Conservation (phyloP, 2,888 invertebrate species). For the Rhodophaea formosa region DNA sequence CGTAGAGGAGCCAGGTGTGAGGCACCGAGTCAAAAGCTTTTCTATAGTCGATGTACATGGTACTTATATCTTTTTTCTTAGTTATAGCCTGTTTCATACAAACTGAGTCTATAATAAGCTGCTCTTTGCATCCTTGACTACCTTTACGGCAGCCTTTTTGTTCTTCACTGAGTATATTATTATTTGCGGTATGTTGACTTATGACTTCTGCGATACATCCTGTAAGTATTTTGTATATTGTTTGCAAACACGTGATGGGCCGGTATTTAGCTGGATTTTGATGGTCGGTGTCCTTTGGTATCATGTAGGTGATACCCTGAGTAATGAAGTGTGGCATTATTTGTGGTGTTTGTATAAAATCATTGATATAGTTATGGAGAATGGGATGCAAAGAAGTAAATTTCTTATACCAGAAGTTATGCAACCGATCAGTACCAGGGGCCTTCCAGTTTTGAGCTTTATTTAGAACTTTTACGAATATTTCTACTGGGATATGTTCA, state of each 20-base stretch:
- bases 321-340: constrained; percentile 23
- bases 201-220: no score
- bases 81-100: constrained; percentile 17
- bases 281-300: constrained; percentile 15
- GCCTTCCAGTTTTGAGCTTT: not conserved
- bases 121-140: no score
- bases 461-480: not conserved
- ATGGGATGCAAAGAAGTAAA: not conserved
- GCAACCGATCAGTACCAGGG: not conserved
- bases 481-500: not conserved
- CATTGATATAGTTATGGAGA: constrained; percentile 14
- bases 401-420: not conserved
- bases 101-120: constrained; percentile 28
- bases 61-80: constrained; percentile 22
- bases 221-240: no score
- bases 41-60: no score
- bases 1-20: constrained; percentile 29
- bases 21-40: constrained; percentile 33
- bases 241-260: constrained; percentile 35
- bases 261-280: constrained; percentile 33
- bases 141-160: not conserved
- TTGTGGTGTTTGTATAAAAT: constrained; percentile 19
- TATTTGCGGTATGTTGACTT: constrained; percentile 20
- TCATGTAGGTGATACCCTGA: constrained; percentile 3
- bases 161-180: constrained; percentile 18